phyloP scores from a whole-genome alignment of 2,888 invertebrate genomes.

The Morinoia aosen region DNA sequence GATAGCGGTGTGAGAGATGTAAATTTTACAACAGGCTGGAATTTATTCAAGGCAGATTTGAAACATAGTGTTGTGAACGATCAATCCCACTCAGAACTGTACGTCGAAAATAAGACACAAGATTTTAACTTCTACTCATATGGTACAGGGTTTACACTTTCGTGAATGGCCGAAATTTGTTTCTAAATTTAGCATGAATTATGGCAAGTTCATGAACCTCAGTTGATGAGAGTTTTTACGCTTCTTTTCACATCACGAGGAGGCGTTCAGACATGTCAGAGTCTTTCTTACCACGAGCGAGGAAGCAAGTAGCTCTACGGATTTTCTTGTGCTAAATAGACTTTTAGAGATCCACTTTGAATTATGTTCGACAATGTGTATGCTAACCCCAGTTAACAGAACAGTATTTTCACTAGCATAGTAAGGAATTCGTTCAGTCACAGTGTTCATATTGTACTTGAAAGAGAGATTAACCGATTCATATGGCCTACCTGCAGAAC shows the following conservation, averaged over 20 bases:
- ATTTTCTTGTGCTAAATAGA: not conserved
- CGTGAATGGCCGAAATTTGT: not conserved
- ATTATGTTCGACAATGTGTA: no score
- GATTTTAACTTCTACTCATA: not conserved
- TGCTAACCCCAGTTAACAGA: no score
- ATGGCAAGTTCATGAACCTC: not conserved
- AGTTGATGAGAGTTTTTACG: not conserved
- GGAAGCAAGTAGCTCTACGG: not conserved
- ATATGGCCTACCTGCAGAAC: no score
- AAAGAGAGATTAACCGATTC: no score
- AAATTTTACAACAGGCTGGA: not conserved
- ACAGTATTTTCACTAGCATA: no score
- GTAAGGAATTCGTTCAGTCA: no score
- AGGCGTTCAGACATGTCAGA: not conserved
- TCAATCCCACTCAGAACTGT: not conserved
- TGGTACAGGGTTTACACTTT: not conserved
- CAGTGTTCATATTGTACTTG: no score
- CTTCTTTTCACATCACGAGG: not conserved
- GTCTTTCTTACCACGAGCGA: not conserved
- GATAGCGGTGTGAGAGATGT: not conserved
- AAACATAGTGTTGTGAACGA: not conserved
- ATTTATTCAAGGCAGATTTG: not conserved
- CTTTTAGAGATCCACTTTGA: not conserved
- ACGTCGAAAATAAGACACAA: not conserved
- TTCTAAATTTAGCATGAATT: no score